A percentile compares a stretch with the other conserved stretches of the same genome.
Conservation (phyloP, 1,140 invertebrate genomes). For the Protaetia brevitarsis region DNA sequence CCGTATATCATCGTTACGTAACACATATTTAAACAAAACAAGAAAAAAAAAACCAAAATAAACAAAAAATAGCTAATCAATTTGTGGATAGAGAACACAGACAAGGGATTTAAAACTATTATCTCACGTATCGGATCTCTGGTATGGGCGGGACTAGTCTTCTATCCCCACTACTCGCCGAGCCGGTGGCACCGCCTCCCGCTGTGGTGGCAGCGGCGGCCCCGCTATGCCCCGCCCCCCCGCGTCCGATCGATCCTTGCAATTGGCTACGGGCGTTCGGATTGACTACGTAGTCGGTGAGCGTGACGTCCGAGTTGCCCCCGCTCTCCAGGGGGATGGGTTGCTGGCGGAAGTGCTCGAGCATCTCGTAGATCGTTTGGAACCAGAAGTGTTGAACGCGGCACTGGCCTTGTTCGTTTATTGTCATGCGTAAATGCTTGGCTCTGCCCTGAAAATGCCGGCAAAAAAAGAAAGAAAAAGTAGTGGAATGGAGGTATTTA, state of each 20-base stretch:
- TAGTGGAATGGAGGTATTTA: no score
- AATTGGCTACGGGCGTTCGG: conserved; percentile 46
- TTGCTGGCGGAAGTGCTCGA: conserved; percentile 94
- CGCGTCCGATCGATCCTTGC: conserved; percentile 27
- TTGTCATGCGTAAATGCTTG: conserved; percentile 88
- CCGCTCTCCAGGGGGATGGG: conserved; percentile 96
- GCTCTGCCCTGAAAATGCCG: conserved; percentile 66
- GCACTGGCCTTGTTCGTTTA: conserved; percentile 89
- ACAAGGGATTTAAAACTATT: conserved; percentile 35
- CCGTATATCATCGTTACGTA: no score
- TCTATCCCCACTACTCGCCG: conserved; percentile 26
- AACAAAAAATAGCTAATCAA: neutral
- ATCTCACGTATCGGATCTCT: conserved; percentile 49
- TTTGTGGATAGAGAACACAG: no score
- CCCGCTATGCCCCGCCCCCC: conserved; percentile 28
- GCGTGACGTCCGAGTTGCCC: conserved; percentile 90
- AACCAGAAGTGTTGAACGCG: conserved; percentile 97
- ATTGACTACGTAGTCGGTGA: conserved; percentile 90
- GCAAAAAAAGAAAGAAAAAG: conserved; percentile 33
- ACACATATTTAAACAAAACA: no score
- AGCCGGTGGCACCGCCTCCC: neutral
- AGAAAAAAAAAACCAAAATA: conserved; percentile 12
- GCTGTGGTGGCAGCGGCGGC: no score
- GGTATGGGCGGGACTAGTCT: conserved; percentile 40
- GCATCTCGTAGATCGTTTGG: conserved; percentile 92